phyloP scores from a whole-genome alignment of 2,888 invertebrate genomes.

The Phaonia tiefii region DNA sequence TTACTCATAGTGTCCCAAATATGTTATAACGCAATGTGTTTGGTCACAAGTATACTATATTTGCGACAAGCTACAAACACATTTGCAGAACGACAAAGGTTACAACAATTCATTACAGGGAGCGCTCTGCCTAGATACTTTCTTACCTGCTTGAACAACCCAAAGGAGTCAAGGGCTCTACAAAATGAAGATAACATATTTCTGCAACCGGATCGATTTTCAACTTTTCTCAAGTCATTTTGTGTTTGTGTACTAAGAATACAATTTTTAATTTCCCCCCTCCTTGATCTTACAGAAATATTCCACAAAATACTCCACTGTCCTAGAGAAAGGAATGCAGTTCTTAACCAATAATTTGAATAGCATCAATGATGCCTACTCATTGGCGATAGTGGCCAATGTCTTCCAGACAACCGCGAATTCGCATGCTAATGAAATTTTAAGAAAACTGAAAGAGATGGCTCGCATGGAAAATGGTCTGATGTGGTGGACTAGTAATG shows the following conservation, averaged over 20 bases:
- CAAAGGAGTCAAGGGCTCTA: too few relatives aligned
- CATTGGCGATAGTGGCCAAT: constrained; percentile 88
- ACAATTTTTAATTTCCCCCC: neutral
- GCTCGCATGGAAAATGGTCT: constrained; percentile 79
- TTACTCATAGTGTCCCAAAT: too few relatives aligned
- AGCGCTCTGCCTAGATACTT: too few relatives aligned
- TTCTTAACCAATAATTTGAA: constrained; percentile 87
- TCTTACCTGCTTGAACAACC: too few relatives aligned
- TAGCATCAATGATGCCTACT: constrained; percentile 85
- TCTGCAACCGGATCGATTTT: too few relatives aligned
- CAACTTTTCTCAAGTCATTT: neutral
- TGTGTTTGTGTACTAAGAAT: too few relatives aligned
- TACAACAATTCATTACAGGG: too few relatives aligned
- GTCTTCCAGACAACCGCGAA: constrained; percentile 89
- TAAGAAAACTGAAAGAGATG: constrained; percentile 81
- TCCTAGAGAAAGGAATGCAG: constrained; percentile 88
- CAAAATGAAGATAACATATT: too few relatives aligned
- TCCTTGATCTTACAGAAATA: constrained; percentile 68
- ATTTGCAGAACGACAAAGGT: too few relatives aligned
- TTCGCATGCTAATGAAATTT: constrained; percentile 85
- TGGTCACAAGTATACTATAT: too few relatives aligned
- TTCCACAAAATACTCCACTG: constrained; percentile 82
- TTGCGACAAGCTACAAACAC: too few relatives aligned
- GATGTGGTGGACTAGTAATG: constrained; percentile 88
- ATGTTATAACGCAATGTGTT: too few relatives aligned